phyloP scores from a whole-genome alignment of 1,140 invertebrate species.

The Drosophila equinoxialis region DNA sequence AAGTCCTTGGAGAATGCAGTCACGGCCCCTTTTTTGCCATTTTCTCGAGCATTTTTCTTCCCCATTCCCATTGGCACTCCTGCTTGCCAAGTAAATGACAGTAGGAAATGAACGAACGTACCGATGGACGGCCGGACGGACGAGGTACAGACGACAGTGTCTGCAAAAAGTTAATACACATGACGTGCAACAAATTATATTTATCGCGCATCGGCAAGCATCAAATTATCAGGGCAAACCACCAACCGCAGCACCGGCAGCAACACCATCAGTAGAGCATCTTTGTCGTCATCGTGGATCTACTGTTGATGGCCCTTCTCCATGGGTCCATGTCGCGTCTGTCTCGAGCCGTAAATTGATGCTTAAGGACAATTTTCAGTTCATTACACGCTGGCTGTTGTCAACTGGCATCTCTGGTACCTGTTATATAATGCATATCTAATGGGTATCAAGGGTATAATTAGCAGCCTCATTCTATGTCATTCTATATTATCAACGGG shows the following conservation, averaged over 20 bases:
- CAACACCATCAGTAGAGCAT: constrained; percentile 7
- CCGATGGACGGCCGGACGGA: constrained; percentile 15
- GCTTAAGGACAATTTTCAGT: constrained; percentile 83
- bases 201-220: constrained; percentile 82
- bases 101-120: not conserved
- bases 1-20: constrained; percentile 20
- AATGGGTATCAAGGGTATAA: constrained; percentile 41
- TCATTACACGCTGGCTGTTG: constrained; percentile 66
- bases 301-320: not conserved
- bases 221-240: constrained; percentile 73
- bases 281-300: constrained; percentile 12
- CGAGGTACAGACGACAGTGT: constrained; percentile 49
- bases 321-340: constrained; percentile 22
- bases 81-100: constrained; percentile 8
- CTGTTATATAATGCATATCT: constrained; percentile 31
- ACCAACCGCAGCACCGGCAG: constrained; percentile 42
- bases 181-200: constrained; percentile 82
- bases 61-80: constrained; percentile 12
- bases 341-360: constrained; percentile 71
- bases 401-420: constrained; percentile 7
- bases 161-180: constrained; percentile 80
- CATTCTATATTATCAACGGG: not conserved
- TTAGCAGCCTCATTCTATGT: not conserved
- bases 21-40: constrained; percentile 6
- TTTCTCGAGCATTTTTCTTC: not conserved